Conservation (phyloP, 2,888 invertebrate species). For the Mystacides longicornis region DNA sequence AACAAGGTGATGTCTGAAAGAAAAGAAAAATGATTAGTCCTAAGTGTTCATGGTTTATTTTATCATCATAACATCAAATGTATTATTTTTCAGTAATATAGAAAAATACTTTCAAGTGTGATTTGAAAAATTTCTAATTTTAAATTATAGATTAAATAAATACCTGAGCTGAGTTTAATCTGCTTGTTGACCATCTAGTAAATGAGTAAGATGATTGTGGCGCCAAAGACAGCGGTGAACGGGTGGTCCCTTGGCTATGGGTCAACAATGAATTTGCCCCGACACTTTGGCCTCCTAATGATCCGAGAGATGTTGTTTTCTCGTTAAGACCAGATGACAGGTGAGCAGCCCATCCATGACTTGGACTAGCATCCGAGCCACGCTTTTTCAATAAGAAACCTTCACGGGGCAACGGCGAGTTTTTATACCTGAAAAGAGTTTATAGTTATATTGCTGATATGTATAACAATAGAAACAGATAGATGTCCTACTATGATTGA, state of each 20-base stretch:
- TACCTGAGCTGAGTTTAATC: constrained; percentile 62
- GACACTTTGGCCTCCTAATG: constrained; percentile 48
- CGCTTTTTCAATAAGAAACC: constrained; percentile 78
- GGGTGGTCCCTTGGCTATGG: constrained; percentile 45
- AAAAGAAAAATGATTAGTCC: neutral
- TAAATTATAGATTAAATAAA: constrained; percentile 13
- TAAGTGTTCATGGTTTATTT: too few species aligned
- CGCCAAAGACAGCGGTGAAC: constrained; percentile 26
- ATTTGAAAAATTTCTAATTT: too few species aligned
- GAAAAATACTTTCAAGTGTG: too few species aligned
- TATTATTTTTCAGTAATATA: too few species aligned
- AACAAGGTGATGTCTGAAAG: constrained; percentile 61
- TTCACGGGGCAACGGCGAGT: constrained; percentile 65
- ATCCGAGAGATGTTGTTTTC: constrained; percentile 81
- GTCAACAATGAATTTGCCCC: constrained; percentile 37
- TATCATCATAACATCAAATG: too few species aligned
- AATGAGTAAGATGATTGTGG: constrained; percentile 33
- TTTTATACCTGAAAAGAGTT: constrained; percentile 44
- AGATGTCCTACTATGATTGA: too few species aligned
- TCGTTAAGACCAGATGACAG: constrained; percentile 63
- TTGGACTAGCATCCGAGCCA: constrained; percentile 55
- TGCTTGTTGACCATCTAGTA: constrained; percentile 67
- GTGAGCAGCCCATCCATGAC: constrained; percentile 49
- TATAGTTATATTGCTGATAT: neutral
- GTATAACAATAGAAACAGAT: too few species aligned